phyloP scores from a whole-genome alignment of 1,140 invertebrate species.

The Euwallacea similis region DNA sequence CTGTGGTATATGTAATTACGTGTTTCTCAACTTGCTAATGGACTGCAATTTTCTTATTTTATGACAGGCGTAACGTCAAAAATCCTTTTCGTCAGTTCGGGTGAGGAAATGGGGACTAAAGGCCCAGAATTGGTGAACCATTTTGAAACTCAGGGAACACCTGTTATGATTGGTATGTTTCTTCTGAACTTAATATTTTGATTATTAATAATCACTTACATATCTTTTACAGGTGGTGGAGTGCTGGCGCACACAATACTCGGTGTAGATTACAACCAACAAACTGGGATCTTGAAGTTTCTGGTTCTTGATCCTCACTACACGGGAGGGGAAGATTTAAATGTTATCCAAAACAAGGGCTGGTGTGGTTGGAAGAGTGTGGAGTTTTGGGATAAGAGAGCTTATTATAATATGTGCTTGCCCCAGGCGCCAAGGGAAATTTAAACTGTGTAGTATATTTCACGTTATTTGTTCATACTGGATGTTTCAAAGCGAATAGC shows the following conservation, averaged over 20 bases:
- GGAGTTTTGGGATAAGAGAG: slow-evolving; percentile 88
- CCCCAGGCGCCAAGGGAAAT: slow-evolving; percentile 70
- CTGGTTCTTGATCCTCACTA: slow-evolving; percentile 98
- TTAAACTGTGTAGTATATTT: slow-evolving; percentile 42
- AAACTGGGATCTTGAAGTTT: slow-evolving; percentile 79
- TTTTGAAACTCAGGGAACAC: slow-evolving; percentile 91
- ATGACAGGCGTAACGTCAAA: slow-evolving; percentile 72
- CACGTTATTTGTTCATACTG: neutral
- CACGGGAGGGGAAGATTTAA: slow-evolving; percentile 78
- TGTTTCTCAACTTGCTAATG: too few species aligned
- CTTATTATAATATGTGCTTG: slow-evolving; percentile 95
- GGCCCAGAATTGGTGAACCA: slow-evolving; percentile 83
- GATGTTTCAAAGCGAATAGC: too few species aligned
- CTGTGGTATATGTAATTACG: too few species aligned
- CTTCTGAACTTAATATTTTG: neutral
- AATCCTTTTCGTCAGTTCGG: slow-evolving; percentile 82
- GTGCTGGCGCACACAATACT: slow-evolving; percentile 97
- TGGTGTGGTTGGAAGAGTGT: slow-evolving; percentile 94
- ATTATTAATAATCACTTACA: slow-evolving; percentile 2
- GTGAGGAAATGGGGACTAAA: slow-evolving; percentile 79
- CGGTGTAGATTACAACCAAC: slow-evolving; percentile 85
- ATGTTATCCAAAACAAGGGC: slow-evolving; percentile 74
- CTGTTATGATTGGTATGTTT: slow-evolving; percentile 92
- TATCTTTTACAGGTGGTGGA: slow-evolving; percentile 77
- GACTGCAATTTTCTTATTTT: neutral